Evolutionary conservation across 2,888 invertebrate genomes (phyloP), one percentile per base, ranked within the genome.

Genomic region (Tachystola acroxantha): DNA sequence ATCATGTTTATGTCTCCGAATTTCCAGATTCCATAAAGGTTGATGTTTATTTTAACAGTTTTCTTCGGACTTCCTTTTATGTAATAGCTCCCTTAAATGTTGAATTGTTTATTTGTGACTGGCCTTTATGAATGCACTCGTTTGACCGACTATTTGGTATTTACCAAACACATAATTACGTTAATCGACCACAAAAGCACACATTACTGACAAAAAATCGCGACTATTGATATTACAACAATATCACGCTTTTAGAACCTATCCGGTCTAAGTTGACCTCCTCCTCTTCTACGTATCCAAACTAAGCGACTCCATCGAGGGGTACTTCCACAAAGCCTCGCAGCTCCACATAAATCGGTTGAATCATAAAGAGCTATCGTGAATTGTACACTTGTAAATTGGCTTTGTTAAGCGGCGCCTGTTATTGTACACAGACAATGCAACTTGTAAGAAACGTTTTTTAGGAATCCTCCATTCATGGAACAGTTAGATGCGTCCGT

Each of bases 341-440:
- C 61, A 69, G 81, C 46, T 73, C 81, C 60, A 43, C 49, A 56
- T 73, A 74, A 67, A 73, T 51, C 61, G 77, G 84, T 57, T 64
- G 73, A 52, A 68, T 75, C 55, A 80, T 85, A 85, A 82, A 85
- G 77, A 82, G 74, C 75, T 78, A 84, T 81, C 72, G 68, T 82
- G 82, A 84, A 85, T 80, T 73, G 79, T 84, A 84, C 85, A 86
- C 85, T 85, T 85, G 85, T 85, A 82, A 73, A 73, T 64, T 64
- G 57, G 71, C 76, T 75, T 85, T 85, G 85, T 85, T 78, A 77
- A 58, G 54, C 62, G 81, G 76, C 80, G 85, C 78, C 68, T 77
- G 80, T 72, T 75, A 81, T 84, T 85, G 82, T 84, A 45, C 48
- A 65, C 80, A 82, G 73, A 86, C 85, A 86, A 86, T 86, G 70